A percentile compares a stretch with the other conserved stretches of the same genome.
phyloP scores from a whole-genome alignment of 2,888 invertebrate species.

The Emmelina monodactyla region DNA sequence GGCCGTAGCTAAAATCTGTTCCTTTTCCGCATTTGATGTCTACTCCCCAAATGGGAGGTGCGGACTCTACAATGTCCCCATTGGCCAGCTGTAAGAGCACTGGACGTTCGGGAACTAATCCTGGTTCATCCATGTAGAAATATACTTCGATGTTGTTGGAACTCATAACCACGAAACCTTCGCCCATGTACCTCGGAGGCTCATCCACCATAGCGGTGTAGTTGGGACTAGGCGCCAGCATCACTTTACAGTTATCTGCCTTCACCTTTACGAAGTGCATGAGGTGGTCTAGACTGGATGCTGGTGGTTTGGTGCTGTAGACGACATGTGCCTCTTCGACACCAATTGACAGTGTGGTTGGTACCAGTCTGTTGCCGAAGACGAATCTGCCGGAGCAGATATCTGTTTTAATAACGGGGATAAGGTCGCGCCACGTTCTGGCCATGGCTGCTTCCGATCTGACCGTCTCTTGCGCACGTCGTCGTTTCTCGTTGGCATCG shows the following conservation, averaged over 20 bases:
- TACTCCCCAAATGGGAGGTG: slow-evolving; percentile 94
- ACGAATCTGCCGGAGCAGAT: slow-evolving; percentile 91
- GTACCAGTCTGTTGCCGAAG: slow-evolving; percentile 93
- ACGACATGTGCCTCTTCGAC: slow-evolving; percentile 94
- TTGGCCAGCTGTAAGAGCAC: slow-evolving; percentile 89
- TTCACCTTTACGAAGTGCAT: slow-evolving; percentile 96
- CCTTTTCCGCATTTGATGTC: slow-evolving; percentile 96
- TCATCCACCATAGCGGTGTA: slow-evolving; percentile 93
- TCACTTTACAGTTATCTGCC: slow-evolving; percentile 94
- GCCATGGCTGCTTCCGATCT: slow-evolving; percentile 85
- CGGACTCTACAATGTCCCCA: slow-evolving; percentile 91
- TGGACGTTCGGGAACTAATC: slow-evolving; percentile 90
- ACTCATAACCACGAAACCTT: slow-evolving; percentile 96
- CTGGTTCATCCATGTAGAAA: slow-evolving; percentile 97
- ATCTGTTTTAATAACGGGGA: slow-evolving; percentile 96
- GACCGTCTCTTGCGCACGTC: slow-evolving; percentile 54
- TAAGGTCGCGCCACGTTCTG: slow-evolving; percentile 92
- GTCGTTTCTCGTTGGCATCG: slow-evolving; percentile 67
- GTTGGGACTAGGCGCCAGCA: slow-evolving; percentile 95
- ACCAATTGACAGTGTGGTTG: slow-evolving; percentile 90
- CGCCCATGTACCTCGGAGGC: slow-evolving; percentile 96
- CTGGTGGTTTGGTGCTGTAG: slow-evolving; percentile 95
- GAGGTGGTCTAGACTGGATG: slow-evolving; percentile 90
- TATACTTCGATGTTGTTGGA: slow-evolving; percentile 94
- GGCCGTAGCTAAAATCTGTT: slow-evolving; percentile 96